phyloP scores from a whole-genome alignment of 2,888 invertebrate species.

The Chymomyza procnemis region DNA sequence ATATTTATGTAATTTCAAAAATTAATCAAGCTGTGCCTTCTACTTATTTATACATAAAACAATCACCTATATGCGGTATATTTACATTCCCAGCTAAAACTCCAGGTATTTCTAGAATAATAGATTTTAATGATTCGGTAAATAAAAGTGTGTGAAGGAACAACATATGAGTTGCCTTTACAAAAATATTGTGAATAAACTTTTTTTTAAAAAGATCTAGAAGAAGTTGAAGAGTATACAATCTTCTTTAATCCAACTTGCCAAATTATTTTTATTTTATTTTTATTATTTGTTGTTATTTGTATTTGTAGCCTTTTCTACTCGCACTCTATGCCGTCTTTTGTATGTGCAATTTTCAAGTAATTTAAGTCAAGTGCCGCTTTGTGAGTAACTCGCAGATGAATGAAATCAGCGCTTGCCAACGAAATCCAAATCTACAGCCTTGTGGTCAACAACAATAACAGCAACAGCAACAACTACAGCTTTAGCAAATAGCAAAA shows the following conservation, averaged over 20 bases:
- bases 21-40: too few relatives aligned
- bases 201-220: too few relatives aligned
- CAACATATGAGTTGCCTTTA: too few relatives aligned
- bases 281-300: neutral
- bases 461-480: neutral
- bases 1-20: too few relatives aligned
- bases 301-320: neutral
- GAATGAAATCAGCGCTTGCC: constrained; percentile 5
- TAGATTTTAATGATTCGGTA: too few relatives aligned
- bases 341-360: constrained; percentile 3
- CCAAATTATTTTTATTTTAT: neutral
- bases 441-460: neutral
- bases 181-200: too few relatives aligned
- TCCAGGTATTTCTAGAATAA: too few relatives aligned
- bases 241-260: neutral
- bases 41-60: too few relatives aligned
- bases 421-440: neutral
- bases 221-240: neutral
- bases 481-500: neutral
- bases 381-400: constrained; percentile 3
- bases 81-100: too few relatives aligned
- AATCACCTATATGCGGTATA: too few relatives aligned
- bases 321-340: neutral
- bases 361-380: constrained; percentile 7
- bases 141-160: too few relatives aligned